Evolutionary conservation across 2,113 vertebrate species (phyloP), one percentile per base, ranked within the genome.

Genomic region (Bubo scandiacus): DNA sequence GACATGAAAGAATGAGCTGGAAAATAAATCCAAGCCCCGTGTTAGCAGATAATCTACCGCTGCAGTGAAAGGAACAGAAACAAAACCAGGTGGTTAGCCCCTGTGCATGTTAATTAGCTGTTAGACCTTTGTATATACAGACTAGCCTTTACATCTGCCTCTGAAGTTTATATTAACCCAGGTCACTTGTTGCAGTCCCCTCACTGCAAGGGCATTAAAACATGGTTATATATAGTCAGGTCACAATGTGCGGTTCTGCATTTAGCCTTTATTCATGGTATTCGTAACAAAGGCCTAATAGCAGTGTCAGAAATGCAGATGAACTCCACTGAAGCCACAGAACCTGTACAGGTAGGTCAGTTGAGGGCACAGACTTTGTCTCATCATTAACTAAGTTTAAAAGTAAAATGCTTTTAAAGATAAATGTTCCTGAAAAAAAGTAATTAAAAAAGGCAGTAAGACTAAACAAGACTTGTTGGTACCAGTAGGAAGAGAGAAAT

Each of bases 11-110:
- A 61, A 95, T 54, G 34, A 88, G 74, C 62, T 75, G 8, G 11
- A 71, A 94, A 89, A 90, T 81, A 95, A 96, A 88, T 19, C 26
- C 89, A 71, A 92, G 63, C 42, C 47, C 89, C 26, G 29, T 78
- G 79, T 88, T 81, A 80, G 74, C 86, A 51, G 34, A 74, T 42
- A 92, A 81, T 61, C 32, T 88, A 62, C 68, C 55, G 89, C 83
- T 90, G 65, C 59, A 84, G 70, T 55, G 83, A 88, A 90, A 66
- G 79, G 49, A 88, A 68, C 65, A 49, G 65, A 49, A 85, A 61
- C 40, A 96, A 94, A 95, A 52, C 6, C 58, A 57, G 82, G 78
- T 62, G 61, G 75, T 57, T 86, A 82, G 18, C n/a, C 55, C 52
- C 85, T 68, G 47, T 42, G 38, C 2, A 0, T 4, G 2, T 77